These are phyloP conservation scores for Pinna nobilis DNA, from an alignment of 1,140 invertebrate genomes.

Conservation along the genomic window DNA sequence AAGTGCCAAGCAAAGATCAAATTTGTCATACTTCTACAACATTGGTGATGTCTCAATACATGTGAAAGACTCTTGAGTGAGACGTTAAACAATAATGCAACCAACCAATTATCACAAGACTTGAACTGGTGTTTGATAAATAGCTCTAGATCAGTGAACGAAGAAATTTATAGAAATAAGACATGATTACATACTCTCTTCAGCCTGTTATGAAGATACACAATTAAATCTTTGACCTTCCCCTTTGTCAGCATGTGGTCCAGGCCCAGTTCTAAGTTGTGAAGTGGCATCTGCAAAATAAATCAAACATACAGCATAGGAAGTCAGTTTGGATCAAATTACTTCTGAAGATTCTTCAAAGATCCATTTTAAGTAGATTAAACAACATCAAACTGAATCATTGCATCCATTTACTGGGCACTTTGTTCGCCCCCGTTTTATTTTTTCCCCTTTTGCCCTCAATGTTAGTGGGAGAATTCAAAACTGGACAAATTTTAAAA, in stretches of 20 bases:
- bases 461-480: too few species aligned
- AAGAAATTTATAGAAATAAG: too few species aligned
- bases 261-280: slow-evolving; percentile 22
- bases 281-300: slow-evolving; percentile 5
- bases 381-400: neutral
- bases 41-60: too few species aligned
- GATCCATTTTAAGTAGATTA: slow-evolving; percentile 26
- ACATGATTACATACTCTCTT: slow-evolving; percentile 59
- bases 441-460: too few species aligned
- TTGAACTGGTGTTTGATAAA: too few species aligned
- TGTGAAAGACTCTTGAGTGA: too few species aligned
- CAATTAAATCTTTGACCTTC: slow-evolving; percentile 65
- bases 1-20: neutral
- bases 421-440: too few species aligned
- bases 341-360: too few species aligned
- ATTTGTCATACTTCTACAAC: neutral
- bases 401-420: too few species aligned
- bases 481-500: too few species aligned
- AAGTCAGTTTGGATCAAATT: neutral
- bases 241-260: slow-evolving; percentile 59
- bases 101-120: too few species aligned
- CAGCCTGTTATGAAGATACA: slow-evolving; percentile 67
- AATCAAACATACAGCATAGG: neutral
- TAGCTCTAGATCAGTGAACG: neutral
- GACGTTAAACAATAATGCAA: too few species aligned